Evolutionary conservation across 2,113 vertebrate genomes (phyloP), one percentile per base, ranked within the genome.

Genomic region (Nycticryphes semicollaris): DNA sequence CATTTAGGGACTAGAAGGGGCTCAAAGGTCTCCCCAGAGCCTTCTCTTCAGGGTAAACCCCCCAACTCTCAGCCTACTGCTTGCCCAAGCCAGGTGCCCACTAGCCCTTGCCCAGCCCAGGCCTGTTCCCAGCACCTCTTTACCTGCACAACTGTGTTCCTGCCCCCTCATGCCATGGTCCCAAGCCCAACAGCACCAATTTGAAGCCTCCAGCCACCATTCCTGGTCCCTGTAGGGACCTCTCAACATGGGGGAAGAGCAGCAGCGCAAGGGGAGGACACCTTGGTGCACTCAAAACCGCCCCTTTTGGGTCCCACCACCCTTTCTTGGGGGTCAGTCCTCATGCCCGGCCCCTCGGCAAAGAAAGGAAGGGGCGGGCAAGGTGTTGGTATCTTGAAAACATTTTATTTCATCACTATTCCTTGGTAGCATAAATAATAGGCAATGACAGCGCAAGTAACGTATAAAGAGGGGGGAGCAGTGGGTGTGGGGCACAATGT

Each of bases 371-470:
- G 20, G 39, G 6, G 7, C 0, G 15, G 25, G 47, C 13, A 6
- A 33, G 3, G 47, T 14, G 72, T 54, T 72, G 96, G 62, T 96
- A 91, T 94, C 90, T 94, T 93, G 96, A 96, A 98, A 98, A 97
- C 95, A 25, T 94, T 98, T 98, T 98, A 98, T 98, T 98, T 97
- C 90, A 77, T 89, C 96, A 64, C 96, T 98, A 97, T 96, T 94
- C 89, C 19, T 27, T 94, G 94, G 96, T 91, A 97, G 97, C 98
- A 98, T 98, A 98, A 98, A 98, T 98, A 97, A 97, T 48, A 84
- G 94, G 96, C 84, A 86, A 95, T 25, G 96, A 94, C 90, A 96
- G 94, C 96, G 90, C 90, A 54, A 54, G 64, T 77, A 31, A 53
- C 1, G 11, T 17, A 13, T 16, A 25, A 15, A 13, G 82, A 10